Evolutionary conservation across 2,797 vertebrate species (phyloP).

Genomic region (Microhierax caerulescens): DNA sequence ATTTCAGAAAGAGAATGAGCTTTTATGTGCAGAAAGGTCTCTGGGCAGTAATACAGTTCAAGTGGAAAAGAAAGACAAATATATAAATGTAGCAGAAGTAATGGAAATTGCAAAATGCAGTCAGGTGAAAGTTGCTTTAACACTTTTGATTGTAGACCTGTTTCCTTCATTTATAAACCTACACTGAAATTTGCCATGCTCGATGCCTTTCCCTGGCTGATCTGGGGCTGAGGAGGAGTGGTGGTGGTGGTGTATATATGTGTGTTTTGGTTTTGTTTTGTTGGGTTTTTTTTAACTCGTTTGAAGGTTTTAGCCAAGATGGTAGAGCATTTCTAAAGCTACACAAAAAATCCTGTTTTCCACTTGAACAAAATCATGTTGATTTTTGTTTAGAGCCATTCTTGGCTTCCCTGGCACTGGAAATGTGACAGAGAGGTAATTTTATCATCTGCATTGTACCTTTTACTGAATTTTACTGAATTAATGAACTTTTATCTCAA

Average conservation of each 20-base stretch:
- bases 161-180: neutral
- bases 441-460: neutral
- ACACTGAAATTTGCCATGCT: neutral
- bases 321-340: neutral
- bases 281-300: neutral
- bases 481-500: neutral
- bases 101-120: neutral
- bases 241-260: no score
- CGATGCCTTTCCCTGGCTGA: neutral
- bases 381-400: neutral
- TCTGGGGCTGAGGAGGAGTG: no score
- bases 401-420: neutral
- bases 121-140: neutral
- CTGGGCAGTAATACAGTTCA: neutral
- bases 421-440: neutral
- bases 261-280: no score
- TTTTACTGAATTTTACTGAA: neutral
- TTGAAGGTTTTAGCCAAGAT: neutral
- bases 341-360: neutral
- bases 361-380: neutral
- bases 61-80: neutral
- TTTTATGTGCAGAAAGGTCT: neutral
- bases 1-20: neutral
- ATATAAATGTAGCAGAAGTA: neutral
- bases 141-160: neutral